Evolutionary conservation across 2,797 vertebrate species (phyloP).

Genomic region (Xiphophorus birchmanni): DNA sequence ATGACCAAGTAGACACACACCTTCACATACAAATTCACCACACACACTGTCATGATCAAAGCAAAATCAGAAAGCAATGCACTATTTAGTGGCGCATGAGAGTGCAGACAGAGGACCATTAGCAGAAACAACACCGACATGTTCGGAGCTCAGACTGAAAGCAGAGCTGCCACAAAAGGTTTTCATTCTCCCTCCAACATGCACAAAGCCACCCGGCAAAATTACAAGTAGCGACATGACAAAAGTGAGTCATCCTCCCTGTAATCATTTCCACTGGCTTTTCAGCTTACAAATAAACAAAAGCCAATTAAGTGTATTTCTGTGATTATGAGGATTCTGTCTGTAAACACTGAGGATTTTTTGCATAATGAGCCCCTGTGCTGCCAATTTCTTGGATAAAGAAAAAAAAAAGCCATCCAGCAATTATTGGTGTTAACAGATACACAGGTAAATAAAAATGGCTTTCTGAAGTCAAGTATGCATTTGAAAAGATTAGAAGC

Average conservation of each 20-base stretch:
- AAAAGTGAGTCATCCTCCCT: conserved; percentile 25
- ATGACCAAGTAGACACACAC: conserved; percentile 54
- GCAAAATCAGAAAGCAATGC: conserved; percentile 30
- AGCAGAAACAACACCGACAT: conserved; percentile 20
- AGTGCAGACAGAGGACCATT: conserved; percentile 27
- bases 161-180: conserved; percentile 7
- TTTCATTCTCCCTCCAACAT: conserved; percentile 10
- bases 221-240: conserved; percentile 19
- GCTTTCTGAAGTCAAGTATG: conserved; percentile 28
- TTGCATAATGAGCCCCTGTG: conserved; percentile 36
- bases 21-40: conserved; percentile 33
- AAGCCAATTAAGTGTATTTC: conserved; percentile 47
- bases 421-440: conserved; percentile 30
- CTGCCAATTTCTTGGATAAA: conserved; percentile 4
- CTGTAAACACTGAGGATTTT: conserved; percentile 35
- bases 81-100: conserved; percentile 28
- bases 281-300: conserved; percentile 52
- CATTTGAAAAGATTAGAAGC: conserved; percentile 50
- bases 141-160: conserved; percentile 2
- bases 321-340: conserved; percentile 39
- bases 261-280: conserved; percentile 34
- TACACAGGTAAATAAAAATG: background rate
- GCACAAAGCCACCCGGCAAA: conserved; percentile 10
- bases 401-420: conserved; percentile 6
- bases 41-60: conserved; percentile 38